Evolutionary conservation across 2,888 invertebrate genomes (phyloP).

Genomic region (Agrilus biguttatus): DNA sequence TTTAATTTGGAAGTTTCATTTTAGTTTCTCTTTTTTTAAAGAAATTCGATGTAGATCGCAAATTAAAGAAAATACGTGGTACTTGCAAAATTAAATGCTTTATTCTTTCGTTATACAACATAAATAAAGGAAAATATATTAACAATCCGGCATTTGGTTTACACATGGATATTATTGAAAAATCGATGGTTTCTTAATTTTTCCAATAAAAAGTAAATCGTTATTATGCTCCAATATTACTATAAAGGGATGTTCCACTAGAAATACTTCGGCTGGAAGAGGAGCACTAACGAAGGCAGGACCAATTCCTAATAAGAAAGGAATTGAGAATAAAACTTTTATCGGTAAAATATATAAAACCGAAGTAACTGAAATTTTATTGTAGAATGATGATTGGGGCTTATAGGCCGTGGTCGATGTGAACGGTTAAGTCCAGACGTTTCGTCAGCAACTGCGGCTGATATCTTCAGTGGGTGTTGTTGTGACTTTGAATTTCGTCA

Average conservation of each 20-base stretch:
- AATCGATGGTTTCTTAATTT: not conserved
- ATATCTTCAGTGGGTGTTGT: too few species aligned
- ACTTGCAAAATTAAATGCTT: not conserved
- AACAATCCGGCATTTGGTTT: not conserved
- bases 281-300: not conserved
- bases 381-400: too few species aligned
- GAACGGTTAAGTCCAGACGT: too few species aligned
- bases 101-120: too few species aligned
- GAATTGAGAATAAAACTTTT: not conserved
- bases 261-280: not conserved
- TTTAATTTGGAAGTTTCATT: too few species aligned
- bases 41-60: not conserved
- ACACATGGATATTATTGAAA: not conserved
- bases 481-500: too few species aligned
- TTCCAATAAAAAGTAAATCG: constrained; percentile 5
- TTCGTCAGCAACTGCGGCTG: too few species aligned
- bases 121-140: not conserved
- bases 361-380: too few species aligned
- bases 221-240: constrained; percentile 2
- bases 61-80: not conserved
- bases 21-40: too few species aligned
- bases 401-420: too few species aligned
- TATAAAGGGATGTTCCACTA: constrained; percentile 6
- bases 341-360: not conserved
- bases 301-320: not conserved